phyloP scores from a whole-genome alignment of 2,797 vertebrate species.

The Adrianichthys oophorus region DNA sequence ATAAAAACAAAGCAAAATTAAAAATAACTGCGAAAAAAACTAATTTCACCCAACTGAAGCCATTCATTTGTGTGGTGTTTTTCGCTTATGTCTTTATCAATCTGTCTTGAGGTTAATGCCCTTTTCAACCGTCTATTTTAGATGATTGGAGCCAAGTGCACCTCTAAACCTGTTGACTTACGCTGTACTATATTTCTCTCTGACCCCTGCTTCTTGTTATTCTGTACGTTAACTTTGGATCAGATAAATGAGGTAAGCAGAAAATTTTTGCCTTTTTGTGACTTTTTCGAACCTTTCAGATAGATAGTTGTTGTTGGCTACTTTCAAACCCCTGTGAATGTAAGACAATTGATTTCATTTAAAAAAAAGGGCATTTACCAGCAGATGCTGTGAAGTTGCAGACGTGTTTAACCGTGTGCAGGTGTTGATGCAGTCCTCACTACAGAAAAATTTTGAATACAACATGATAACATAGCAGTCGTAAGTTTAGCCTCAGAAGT shows the following conservation, averaged over 20 bases:
- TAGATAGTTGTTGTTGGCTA: conserved; percentile 54
- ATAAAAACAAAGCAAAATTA: neutral
- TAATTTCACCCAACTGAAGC: conserved; percentile 49
- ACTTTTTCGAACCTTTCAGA: conserved; percentile 47
- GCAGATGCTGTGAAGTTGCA: conserved; percentile 34
- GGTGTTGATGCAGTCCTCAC: conserved; percentile 26
- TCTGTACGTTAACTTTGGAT: conserved; percentile 82
- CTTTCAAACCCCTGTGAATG: conserved; percentile 39
- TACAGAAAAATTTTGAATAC: neutral
- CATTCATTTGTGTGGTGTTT: conserved; percentile 60
- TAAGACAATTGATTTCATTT: conserved; percentile 22
- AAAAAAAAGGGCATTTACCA: conserved; percentile 73
- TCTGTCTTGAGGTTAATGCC: conserved; percentile 70
- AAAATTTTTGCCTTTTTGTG: conserved; percentile 74
- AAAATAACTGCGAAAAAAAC: conserved; percentile 33
- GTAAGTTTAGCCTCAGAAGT: too few relatives aligned
- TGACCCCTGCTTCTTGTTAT: conserved; percentile 80
- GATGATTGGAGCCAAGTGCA: conserved; percentile 64
- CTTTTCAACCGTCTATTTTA: conserved; percentile 58
- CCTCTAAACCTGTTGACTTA: conserved; percentile 76
- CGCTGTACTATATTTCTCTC: conserved; percentile 79
- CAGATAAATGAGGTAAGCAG: conserved; percentile 86
- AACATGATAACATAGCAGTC: neutral
- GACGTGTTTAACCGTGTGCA: conserved; percentile 45
- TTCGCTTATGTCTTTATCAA: conserved; percentile 49